Evolutionary conservation across 2,797 vertebrate species (phyloP).

Genomic region (Mionectes olivaceus): DNA sequence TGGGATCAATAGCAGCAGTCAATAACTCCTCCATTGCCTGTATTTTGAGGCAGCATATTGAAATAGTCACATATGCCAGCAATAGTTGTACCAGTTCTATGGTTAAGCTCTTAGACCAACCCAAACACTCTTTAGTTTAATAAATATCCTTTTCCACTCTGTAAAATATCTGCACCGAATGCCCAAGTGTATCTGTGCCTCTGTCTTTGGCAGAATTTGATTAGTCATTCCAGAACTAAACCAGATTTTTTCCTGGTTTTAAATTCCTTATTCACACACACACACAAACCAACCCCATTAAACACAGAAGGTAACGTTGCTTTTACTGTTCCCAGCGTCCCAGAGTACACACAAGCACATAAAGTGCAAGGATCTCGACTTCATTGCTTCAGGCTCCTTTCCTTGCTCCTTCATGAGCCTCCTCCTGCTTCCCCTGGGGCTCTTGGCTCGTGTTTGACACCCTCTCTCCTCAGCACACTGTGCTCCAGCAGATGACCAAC

Average conservation of each 20-base stretch:
- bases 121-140: background rate
- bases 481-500: conserved; percentile 17
- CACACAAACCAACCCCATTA: background rate
- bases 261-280: background rate
- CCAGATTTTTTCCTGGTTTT: background rate
- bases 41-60: conserved; percentile 24
- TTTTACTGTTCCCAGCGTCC: background rate
- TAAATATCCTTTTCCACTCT: background rate
- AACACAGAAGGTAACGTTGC: conserved; percentile 5
- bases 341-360: conserved; percentile 34
- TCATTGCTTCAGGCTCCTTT: conserved; percentile 22
- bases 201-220: background rate
- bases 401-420: conserved; percentile 28
- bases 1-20: conserved; percentile 52
- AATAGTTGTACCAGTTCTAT: background rate
- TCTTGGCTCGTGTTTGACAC: conserved; percentile 17
- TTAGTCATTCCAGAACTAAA: background rate
- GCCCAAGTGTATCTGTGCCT: background rate
- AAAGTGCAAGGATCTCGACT: conserved; percentile 53
- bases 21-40: conserved; percentile 18
- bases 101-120: background rate
- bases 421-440: background rate
- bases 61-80: conserved; percentile 20
- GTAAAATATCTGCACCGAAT: background rate
- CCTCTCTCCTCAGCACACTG: conserved; percentile 15